Base-by-base conservation (phyloP, 2,888 invertebrate genomes). In the Pollenia griseotomentosa region DNA sequence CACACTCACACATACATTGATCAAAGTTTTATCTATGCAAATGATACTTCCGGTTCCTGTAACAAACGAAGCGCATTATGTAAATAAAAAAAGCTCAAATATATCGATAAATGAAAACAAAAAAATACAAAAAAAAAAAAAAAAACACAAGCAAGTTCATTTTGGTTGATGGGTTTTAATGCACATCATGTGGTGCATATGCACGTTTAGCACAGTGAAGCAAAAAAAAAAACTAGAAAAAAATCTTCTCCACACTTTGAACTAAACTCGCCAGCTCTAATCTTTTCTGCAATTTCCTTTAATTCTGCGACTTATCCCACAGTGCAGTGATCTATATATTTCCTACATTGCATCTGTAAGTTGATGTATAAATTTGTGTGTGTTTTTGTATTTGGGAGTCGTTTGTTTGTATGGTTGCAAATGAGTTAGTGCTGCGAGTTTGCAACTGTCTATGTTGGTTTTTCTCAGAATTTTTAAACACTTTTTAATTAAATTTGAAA, bases 131-230 rank as follows among this genome's bases (percentile, higher is more conserved):
- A 14, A 33, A 33, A 11, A 14, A 68, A 51, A n/a, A 6, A 70
- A 53, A 51, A 19, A 79, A 79, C 42, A 40, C 61, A 14, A 53
- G 6, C 19, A 51, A 51, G 40, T 74, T 66, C 55, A 46, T 48
- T 74, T 71, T 59, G 46, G 46, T 66, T 74, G 81, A 82, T 74
- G 48, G 40, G n/a, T 51, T 82, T 82, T 74, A 74, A 74, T 74
- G 46, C 40, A 57, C 48, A 81, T 40, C 5, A 42, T 55, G 12
- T 71, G 55, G 12, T 55, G 53, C 51, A 73, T 16, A 65, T 2
- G 44, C 19, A 44, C 19, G 33, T 33, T 6, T 6, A 7, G 48
- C 33, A 65, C 80, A 63, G 44, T 71, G 63, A 33, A 6, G 33
- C 33, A 33, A 33, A 33, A 33, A 33, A 33, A 51, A 33, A 6